These are phyloP conservation scores for Drosophila austrosaltans DNA, from an alignment of 2,888 invertebrate species.

Conservation along the genomic window DNA sequence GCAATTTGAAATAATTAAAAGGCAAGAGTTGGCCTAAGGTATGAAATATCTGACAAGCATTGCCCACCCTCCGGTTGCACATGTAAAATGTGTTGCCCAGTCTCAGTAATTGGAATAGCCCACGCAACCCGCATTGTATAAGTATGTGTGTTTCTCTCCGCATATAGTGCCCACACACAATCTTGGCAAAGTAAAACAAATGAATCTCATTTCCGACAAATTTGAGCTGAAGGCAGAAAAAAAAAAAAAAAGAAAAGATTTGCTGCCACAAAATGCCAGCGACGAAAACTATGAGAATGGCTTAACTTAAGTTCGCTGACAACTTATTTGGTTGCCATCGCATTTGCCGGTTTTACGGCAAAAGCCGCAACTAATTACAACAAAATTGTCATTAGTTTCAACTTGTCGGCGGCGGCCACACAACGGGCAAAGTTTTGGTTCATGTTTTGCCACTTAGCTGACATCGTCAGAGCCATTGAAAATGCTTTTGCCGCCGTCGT, in stretches of 20 bases:
- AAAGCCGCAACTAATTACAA: constrained; percentile 78
- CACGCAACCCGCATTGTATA: constrained; percentile 17
- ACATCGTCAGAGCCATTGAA: constrained; percentile 8
- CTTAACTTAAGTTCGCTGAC: constrained; percentile 74
- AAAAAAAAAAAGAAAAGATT: constrained; percentile 41
- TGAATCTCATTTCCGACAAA: constrained; percentile 77
- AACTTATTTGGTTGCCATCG: constrained; percentile 69
- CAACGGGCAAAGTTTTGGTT: constrained; percentile 73
- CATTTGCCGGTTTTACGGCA: constrained; percentile 49
- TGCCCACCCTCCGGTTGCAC: constrained; percentile 32
- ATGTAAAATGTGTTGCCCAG: constrained; percentile 38
- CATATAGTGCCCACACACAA: constrained; percentile 29
- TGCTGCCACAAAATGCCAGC: constrained; percentile 55
- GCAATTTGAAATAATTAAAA: constrained; percentile 73
- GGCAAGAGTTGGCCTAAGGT: constrained; percentile 34
- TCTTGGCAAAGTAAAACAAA: constrained; percentile 60
- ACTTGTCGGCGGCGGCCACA: constrained; percentile 75
- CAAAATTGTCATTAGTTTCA: constrained; percentile 79
- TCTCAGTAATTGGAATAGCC: constrained; percentile 30
- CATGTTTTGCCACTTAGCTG: constrained; percentile 75
- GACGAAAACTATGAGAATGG: constrained; percentile 74
- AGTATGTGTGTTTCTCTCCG: constrained; percentile 19
- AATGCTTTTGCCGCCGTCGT: constrained; percentile 19
- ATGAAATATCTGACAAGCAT: constrained; percentile 56
- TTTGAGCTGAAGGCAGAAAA: constrained; percentile 60